phyloP scores from a whole-genome alignment of 64 coral and sea anemone species.

The Dendrophyllia cribrosa region DNA sequence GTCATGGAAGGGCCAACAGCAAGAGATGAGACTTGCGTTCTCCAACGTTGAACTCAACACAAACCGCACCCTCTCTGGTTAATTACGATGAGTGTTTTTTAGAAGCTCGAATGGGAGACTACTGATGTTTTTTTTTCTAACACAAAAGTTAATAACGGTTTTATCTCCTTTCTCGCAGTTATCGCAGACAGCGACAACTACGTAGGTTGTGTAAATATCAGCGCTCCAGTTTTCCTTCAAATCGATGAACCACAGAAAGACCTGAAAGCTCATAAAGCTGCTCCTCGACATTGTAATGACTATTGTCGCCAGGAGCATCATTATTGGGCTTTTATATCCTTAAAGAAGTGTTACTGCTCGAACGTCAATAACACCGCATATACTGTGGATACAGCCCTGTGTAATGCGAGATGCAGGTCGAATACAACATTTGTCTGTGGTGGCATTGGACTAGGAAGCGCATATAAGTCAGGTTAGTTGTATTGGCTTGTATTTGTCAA shows the following conservation, averaged over 20 bases:
- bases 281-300: background rate
- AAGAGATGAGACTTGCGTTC: no score
- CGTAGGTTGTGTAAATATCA: background rate
- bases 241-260: no score
- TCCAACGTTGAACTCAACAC: no score
- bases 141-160: background rate
- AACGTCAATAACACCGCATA: background rate
- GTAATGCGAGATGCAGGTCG: constrained; percentile 17
- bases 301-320: background rate
- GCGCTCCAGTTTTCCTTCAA: no score
- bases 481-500: no score
- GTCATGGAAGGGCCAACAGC: no score
- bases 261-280: constrained; percentile 19
- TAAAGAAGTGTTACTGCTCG: constrained; percentile 13
- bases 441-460: background rate
- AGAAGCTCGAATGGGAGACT: no score
- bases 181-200: background rate
- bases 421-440: constrained; percentile 46
- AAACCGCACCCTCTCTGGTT: no score
- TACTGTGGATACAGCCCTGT: background rate
- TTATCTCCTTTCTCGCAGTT: background rate
- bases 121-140: no score
- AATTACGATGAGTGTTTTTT: no score
- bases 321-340: background rate
- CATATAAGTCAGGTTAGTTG: constrained; percentile 54